Evolutionary conservation across 2,797 vertebrate species (phyloP).

Genomic region (Tiaroga cobitis): DNA sequence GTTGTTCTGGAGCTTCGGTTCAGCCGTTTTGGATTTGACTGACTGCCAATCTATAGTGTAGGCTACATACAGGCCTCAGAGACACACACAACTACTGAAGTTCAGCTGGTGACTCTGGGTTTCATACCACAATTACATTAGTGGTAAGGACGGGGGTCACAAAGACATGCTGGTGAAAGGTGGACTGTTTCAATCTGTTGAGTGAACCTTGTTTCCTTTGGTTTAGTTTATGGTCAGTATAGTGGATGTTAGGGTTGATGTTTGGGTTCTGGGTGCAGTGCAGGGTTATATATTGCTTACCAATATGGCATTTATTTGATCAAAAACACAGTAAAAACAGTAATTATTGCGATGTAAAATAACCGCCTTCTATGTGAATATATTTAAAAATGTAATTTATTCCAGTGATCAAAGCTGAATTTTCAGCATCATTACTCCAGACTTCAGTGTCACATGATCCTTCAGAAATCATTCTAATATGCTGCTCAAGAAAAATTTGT

Average conservation of each 20-base stretch:
- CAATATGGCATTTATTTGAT: background rate
- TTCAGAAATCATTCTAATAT: background rate
- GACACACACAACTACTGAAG: constrained; percentile 26
- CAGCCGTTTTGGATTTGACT: constrained; percentile 11
- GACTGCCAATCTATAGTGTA: constrained; percentile 11
- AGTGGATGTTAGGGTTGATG: background rate
- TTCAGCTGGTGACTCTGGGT: background rate
- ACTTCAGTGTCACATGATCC: background rate
- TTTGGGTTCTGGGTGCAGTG: background rate
- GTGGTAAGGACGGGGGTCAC: constrained; percentile 26
- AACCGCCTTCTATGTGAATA: background rate
- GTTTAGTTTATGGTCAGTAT: background rate
- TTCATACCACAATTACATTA: constrained; percentile 43
- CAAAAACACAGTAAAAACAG: background rate
- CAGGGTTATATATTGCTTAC: background rate
- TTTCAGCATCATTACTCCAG: background rate
- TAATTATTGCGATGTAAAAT: background rate
- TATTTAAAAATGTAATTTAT: background rate
- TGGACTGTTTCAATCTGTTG: background rate
- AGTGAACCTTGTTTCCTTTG: constrained; percentile 9
- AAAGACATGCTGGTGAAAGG: constrained; percentile 15
- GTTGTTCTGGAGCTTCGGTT: constrained; percentile 6
- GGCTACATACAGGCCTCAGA: constrained; percentile 31
- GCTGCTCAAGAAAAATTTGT: background rate
- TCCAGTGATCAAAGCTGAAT: background rate